Percentiles rank a stretch among this genome's conserved stretches.
Conservation (phyloP, 2,797 vertebrate genomes). For the Avahi laniger region DNA sequence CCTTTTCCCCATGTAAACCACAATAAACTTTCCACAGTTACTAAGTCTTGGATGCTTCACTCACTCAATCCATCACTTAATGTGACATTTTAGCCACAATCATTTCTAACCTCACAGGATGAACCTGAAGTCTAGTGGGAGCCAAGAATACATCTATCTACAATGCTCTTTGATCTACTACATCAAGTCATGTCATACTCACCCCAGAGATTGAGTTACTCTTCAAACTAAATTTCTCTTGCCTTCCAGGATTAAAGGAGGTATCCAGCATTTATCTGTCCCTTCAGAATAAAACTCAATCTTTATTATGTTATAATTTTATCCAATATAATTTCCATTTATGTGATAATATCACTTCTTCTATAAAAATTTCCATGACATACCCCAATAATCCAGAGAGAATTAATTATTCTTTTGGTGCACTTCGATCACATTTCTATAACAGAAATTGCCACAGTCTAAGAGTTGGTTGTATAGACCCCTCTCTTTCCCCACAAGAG, state of each 20-base stretch:
- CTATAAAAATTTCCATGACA: not conserved
- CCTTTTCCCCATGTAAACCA: not conserved
- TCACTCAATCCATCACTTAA: not conserved
- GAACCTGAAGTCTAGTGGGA: not conserved
- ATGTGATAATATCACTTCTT: not conserved
- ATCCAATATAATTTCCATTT: not conserved
- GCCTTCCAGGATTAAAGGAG: not conserved
- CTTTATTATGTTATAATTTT: not conserved
- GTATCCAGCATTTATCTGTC: not conserved
- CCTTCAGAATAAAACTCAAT: slow-evolving; percentile 21
- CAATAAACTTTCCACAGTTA: not conserved
- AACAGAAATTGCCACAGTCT: not conserved
- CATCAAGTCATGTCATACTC: not conserved
- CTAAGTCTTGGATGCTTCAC: not conserved
- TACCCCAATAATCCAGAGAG: not conserved
- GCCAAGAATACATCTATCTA: not conserved
- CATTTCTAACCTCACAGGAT: not conserved
- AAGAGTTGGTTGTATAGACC: not conserved
- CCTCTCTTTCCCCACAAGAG: not conserved
- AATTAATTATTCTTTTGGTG: not conserved
- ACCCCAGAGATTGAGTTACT: not conserved
- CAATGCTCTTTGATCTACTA: not conserved
- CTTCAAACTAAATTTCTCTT: slow-evolving; percentile 9
- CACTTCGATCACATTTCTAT: not conserved
- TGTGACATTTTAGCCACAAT: not conserved